Evolutionary conservation across 30 jellyfish, hydroid and myxozoan genomes (phyloP).

Genomic region (Pelagia noctiluca): DNA sequence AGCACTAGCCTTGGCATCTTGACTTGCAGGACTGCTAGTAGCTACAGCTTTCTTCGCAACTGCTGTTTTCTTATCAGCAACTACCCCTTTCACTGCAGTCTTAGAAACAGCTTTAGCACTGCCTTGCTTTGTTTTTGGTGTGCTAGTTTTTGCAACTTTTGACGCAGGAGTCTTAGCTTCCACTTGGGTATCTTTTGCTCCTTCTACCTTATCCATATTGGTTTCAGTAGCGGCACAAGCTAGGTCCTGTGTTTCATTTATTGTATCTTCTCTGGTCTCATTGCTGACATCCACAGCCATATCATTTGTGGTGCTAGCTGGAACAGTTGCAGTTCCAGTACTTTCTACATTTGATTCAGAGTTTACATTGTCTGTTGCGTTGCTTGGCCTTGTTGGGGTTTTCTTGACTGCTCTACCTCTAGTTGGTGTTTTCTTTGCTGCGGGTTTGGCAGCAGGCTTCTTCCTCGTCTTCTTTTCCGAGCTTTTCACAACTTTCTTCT

Average conservation of each 20-base stretch:
- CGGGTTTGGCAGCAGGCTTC: conserved; percentile 27
- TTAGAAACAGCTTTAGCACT: neutral
- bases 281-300: neutral
- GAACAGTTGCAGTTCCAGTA: neutral
- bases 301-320: neutral
- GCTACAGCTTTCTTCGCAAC: neutral
- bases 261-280: neutral
- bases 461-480: conserved; percentile 66
- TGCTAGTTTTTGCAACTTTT: neutral
- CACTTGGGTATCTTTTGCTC: neutral
- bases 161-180: neutral
- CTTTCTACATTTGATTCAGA: neutral
- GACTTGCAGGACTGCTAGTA: conserved; percentile 5
- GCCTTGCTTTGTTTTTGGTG: neutral
- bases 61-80: neutral
- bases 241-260: neutral
- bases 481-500: neutral
- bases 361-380: neutral
- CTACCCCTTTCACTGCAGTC: neutral
- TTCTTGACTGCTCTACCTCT: conserved; percentile 24
- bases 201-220: neutral
- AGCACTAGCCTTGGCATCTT: conserved; percentile 12
- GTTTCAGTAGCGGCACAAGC: no score
- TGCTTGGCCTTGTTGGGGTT: neutral
- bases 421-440: conserved; percentile 42